phyloP scores from a whole-genome alignment of 2,113 vertebrate genomes.

The Otus sunia region DNA sequence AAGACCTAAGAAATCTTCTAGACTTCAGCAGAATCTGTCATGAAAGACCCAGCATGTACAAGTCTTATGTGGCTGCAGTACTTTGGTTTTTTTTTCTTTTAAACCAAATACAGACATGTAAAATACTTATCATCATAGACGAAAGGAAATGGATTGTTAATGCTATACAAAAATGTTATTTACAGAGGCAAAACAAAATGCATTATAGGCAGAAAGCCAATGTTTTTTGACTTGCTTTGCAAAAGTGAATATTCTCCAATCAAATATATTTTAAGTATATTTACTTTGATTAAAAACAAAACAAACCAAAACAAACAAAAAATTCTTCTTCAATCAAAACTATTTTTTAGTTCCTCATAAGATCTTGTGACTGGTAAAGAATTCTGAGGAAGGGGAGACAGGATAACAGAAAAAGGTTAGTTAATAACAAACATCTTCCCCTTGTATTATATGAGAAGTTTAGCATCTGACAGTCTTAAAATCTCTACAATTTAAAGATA shows the following conservation, averaged over 20 bases:
- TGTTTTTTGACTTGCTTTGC: not conserved
- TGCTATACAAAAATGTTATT: not conserved
- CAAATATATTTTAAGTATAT: not conserved
- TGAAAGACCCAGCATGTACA: not conserved
- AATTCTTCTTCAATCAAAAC: not conserved
- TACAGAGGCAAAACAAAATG: not conserved
- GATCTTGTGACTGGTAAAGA: not conserved
- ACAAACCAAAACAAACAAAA: not conserved
- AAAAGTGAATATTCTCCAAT: not conserved
- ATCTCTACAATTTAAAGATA: not conserved
- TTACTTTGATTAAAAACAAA: not conserved
- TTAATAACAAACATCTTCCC: not conserved
- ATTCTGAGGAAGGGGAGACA: not conserved
- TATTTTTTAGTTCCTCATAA: not conserved
- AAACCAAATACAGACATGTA: not conserved
- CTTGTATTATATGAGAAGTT: not conserved
- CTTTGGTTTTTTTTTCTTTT: not conserved
- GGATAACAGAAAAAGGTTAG: not conserved
- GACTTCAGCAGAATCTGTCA: not conserved
- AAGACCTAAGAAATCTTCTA: not conserved
- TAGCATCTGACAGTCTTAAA: not conserved
- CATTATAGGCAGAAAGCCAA: not conserved
- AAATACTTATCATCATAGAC: not conserved
- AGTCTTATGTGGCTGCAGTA: not conserved
- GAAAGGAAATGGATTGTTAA: slow-evolving; percentile 5